A percentile compares a stretch with the other conserved stretches of the same genome.
Conservation (phyloP, 1,140 invertebrate species). For the Choristoneura fumiferana region DNA sequence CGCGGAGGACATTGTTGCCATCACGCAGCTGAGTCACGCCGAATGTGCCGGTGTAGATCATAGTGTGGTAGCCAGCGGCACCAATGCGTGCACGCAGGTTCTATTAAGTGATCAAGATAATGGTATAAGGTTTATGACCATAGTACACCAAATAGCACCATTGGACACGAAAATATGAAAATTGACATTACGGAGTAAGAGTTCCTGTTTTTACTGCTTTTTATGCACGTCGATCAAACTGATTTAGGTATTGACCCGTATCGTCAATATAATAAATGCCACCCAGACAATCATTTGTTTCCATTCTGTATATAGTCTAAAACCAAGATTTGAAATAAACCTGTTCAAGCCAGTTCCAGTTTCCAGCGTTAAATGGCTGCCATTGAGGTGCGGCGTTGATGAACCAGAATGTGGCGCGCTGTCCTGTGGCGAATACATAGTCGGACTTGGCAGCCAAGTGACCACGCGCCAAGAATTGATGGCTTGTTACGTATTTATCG, state of each 20-base stretch:
- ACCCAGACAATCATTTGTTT: no score
- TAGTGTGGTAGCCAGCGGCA: slow-evolving; percentile 52
- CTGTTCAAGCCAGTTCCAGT: slow-evolving; percentile 74
- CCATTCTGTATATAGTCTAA: no score
- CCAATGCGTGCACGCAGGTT: slow-evolving; percentile 59
- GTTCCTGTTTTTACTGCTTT: no score
- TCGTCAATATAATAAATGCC: no score
- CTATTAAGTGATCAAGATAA: slow-evolving; percentile 38
- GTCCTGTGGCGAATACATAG: slow-evolving; percentile 80
- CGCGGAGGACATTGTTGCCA: slow-evolving; percentile 37
- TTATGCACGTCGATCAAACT: no score
- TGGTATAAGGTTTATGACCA: no score
- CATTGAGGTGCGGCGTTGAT: slow-evolving; percentile 83
- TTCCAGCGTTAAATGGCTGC: slow-evolving; percentile 83
- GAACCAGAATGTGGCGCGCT: slow-evolving; percentile 82
- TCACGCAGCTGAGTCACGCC: slow-evolving; percentile 59
- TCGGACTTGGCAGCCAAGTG: slow-evolving; percentile 85
- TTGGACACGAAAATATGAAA: no score
- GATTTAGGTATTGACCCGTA: no score
- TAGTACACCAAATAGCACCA: no score
- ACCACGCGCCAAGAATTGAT: slow-evolving; percentile 79
- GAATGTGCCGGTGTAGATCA: slow-evolving; percentile 67
- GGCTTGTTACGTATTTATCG: slow-evolving; percentile 2
- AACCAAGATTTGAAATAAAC: not conserved
- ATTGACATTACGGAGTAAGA: no score